A percentile compares a stretch with the other conserved stretches of the same genome.
Conservation (phyloP, 2,113 vertebrate species). For the Taurulus bubalis region DNA sequence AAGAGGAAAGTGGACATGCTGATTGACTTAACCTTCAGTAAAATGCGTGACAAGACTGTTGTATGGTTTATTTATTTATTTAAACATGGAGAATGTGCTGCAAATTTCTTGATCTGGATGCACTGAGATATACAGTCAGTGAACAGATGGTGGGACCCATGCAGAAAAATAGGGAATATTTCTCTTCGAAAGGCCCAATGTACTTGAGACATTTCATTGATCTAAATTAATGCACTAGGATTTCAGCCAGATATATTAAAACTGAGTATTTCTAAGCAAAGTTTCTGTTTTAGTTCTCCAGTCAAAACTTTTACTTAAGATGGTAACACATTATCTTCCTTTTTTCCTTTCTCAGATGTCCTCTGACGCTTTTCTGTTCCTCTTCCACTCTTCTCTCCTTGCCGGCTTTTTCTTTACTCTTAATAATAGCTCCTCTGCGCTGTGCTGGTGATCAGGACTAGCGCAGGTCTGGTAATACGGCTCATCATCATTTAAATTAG, state of each 20-base stretch:
- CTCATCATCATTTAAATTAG: constrained; percentile 69
- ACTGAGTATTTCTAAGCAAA: neutral
- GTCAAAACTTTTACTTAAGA: neutral
- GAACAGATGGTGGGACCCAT: constrained; percentile 66
- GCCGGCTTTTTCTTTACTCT: neutral
- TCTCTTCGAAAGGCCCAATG: constrained; percentile 7
- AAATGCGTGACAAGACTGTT: constrained; percentile 12
- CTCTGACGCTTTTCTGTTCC: neutral
- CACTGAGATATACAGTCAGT: constrained; percentile 25
- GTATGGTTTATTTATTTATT: constrained; percentile 30
- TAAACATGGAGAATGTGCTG: constrained; percentile 33
- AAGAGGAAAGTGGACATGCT: constrained; percentile 7
- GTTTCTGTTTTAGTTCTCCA: neutral
- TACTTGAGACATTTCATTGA: constrained; percentile 16
- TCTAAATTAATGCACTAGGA: constrained; percentile 5
- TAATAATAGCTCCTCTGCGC: neutral
- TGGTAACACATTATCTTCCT: neutral
- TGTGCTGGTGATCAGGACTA: constrained; percentile 5
- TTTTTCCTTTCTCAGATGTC: neutral
- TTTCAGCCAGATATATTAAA: neutral
- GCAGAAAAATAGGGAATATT: constrained; percentile 34
- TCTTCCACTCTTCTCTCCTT: neutral
- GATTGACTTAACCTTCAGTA: constrained; percentile 20
- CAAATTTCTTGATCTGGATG: constrained; percentile 24
- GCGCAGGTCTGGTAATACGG: constrained; percentile 13